These are phyloP conservation scores for Colinus virginianus DNA, from an alignment of 2,113 vertebrate genomes.

Conservation along the genomic window DNA sequence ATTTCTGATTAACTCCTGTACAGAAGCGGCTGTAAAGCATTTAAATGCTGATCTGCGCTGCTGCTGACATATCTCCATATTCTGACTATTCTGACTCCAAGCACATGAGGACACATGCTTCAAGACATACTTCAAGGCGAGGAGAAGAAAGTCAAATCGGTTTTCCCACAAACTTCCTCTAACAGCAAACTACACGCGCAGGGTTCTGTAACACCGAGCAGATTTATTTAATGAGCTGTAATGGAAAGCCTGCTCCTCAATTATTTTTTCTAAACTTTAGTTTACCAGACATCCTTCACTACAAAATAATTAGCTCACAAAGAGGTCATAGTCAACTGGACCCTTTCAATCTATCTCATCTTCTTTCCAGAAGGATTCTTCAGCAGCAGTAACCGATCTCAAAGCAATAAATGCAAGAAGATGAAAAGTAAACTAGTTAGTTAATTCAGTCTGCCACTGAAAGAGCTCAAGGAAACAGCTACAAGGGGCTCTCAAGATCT, in stretches of 20 bases:
- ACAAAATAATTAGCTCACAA: constrained; percentile 50
- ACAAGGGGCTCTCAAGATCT: background rate
- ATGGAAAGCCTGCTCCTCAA: constrained; percentile 31
- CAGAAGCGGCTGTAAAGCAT: constrained; percentile 67
- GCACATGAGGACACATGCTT: constrained; percentile 32
- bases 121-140: constrained; percentile 63
- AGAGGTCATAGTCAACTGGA: background rate
- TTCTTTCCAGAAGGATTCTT: constrained; percentile 3
- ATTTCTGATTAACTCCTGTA: constrained; percentile 59
- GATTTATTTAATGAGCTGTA: constrained; percentile 49
- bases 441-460: constrained; percentile 28
- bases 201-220: constrained; percentile 3
- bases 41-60: constrained; percentile 62
- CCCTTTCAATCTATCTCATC: background rate
- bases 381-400: background rate
- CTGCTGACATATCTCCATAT: constrained; percentile 51
- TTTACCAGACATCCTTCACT: constrained; percentile 36
- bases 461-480: constrained; percentile 30
- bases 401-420: constrained; percentile 17
- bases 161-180: constrained; percentile 27
- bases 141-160: constrained; percentile 31
- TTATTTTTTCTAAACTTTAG: constrained; percentile 15
- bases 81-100: constrained; percentile 26
- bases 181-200: background rate
- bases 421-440: constrained; percentile 30